Evolutionary conservation across 2,113 vertebrate genomes (phyloP).

Genomic region (Plotosus lineatus): DNA sequence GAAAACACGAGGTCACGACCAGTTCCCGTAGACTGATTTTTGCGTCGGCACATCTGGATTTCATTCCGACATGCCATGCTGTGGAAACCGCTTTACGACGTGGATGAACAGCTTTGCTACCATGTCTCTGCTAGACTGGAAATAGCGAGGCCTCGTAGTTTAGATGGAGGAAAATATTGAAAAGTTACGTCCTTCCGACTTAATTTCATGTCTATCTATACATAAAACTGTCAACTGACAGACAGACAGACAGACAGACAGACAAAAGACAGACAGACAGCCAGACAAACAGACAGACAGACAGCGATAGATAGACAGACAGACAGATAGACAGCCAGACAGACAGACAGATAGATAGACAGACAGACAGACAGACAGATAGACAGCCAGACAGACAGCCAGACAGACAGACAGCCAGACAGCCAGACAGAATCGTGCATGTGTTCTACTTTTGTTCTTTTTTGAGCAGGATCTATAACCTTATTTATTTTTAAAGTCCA

Average conservation of each 20-base stretch:
- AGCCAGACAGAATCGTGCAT: not conserved
- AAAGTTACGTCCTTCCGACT: constrained; percentile 1
- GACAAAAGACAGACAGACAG: too few relatives aligned
- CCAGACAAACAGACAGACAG: too few relatives aligned
- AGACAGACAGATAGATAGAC: too few relatives aligned
- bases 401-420: too few relatives aligned
- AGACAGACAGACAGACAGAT: too few relatives aligned
- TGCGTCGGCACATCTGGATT: constrained; percentile 14
- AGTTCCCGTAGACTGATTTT: constrained; percentile 7
- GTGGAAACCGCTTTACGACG: constrained; percentile 10
- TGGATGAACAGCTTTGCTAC: constrained; percentile 21
- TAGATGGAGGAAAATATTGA: constrained; percentile 16
- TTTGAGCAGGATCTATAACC: not conserved
- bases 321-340: too few relatives aligned
- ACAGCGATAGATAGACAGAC: too few relatives aligned
- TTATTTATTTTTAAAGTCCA: too few relatives aligned
- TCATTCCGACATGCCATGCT: constrained; percentile 32
- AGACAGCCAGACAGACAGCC: too few relatives aligned
- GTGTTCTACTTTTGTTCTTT: not conserved
- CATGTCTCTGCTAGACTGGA: constrained; percentile 16
- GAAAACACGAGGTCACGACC: constrained; percentile 21
- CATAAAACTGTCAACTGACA: constrained; percentile 1
- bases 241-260: too few relatives aligned
- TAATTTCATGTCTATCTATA: not conserved
- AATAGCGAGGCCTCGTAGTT: not conserved